Evolutionary conservation across 2,888 invertebrate species (phyloP), one percentile per base, ranked within the genome.

Genomic region (Hanleya hanleyi): DNA sequence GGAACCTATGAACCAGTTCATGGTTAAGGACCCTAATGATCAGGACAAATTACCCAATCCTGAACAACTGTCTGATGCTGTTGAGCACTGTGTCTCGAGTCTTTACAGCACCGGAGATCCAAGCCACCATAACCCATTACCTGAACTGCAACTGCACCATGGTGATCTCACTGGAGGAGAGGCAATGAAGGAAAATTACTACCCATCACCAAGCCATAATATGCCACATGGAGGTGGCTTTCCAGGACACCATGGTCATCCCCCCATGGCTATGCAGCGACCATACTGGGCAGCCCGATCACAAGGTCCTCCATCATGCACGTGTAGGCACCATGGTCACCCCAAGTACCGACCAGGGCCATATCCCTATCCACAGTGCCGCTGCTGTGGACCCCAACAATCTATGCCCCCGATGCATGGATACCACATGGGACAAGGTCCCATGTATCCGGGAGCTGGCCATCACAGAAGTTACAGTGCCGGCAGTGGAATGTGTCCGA

Each of bases 401-500:
- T 22, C 18, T 9, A 22, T 57, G 29, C 57, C 22, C 4, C 12
- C 57, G 22, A 29, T 12, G 26, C 22, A 32, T 29, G 26, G 26
- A 18, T 57, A 32, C 9, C 57, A 26, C 32, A 47, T 47, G 47
- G 57, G 29, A 57, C 57, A 57, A 4, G 29, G 9, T 22, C 12
- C 18, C 7, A 2, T 47, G 22, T 22, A 18, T 22, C 3, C 57
- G 12, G 4, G 26, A 57, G 15, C 57, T 15, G 29, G 57, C 4
- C 29, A 57, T 57, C 57, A 22, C 2, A 57, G 57, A 57, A 57
- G 57, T 26, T 57, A 57, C 57, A 57, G 57, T 29, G 22, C 57
- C 26, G 12, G 29, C 57, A 57, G 26, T 57, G 57, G 29, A n/a
- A n/a, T n/a, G n/a, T n/a, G n/a, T n/a, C n/a, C n/a, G n/a, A n/a